Conservation (phyloP, 2,888 invertebrate genomes). For the Hylaea fasciaria region DNA sequence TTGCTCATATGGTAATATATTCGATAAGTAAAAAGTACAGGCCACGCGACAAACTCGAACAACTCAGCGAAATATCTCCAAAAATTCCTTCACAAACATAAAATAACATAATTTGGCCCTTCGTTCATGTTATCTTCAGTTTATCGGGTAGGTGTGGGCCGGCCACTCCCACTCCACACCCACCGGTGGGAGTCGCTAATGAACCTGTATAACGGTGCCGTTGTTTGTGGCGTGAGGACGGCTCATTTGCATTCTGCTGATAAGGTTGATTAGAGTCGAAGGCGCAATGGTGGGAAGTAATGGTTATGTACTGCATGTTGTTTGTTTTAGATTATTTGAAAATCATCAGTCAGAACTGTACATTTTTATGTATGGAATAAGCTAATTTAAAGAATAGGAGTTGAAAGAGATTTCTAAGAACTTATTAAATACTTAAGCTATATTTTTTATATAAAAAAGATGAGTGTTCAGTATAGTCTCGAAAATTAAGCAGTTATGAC, state of each 20-base stretch:
- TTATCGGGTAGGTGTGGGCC: constrained; percentile 31
- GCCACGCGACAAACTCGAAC: not conserved
- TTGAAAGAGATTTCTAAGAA: too few species aligned
- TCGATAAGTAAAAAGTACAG: too few species aligned
- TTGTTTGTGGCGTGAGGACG: constrained; percentile 1
- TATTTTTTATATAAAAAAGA: too few species aligned
- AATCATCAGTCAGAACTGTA: too few species aligned
- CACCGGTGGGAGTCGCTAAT: constrained; percentile 35
- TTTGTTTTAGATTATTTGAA: too few species aligned
- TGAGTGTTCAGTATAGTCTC: too few species aligned
- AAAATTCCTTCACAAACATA: not conserved
- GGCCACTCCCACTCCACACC: constrained; percentile 38
- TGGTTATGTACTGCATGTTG: not conserved
- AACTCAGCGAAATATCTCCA: not conserved
- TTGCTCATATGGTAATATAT: too few species aligned
- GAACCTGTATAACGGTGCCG: constrained; percentile 20
- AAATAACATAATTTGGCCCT: not conserved
- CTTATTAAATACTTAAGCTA: too few species aligned
- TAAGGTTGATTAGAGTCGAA: constrained; percentile 1
- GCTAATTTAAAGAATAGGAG: too few species aligned
- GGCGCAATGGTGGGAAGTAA: not conserved
- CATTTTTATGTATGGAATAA: too few species aligned
- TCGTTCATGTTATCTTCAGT: constrained; percentile 5
- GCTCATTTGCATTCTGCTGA: constrained; percentile 26
- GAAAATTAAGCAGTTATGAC: too few species aligned